These are phyloP conservation scores for Kradibia gibbosae DNA, from an alignment of 1,140 invertebrate genomes.

Conservation along the genomic window DNA sequence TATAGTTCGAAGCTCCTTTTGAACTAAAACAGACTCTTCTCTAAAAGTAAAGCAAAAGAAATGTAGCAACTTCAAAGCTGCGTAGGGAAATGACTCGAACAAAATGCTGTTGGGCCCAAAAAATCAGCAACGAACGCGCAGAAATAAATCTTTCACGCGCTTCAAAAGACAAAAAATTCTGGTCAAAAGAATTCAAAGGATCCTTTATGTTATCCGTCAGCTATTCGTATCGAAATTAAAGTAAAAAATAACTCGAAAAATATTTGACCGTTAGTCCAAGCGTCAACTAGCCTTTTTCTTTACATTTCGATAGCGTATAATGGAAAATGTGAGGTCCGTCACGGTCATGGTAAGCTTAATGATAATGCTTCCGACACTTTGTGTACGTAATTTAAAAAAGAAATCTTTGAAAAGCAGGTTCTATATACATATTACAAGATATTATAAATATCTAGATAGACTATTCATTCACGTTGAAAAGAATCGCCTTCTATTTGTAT, in stretches of 20 bases:
- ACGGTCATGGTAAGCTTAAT: neutral
- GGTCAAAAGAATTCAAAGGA: conserved; percentile 28
- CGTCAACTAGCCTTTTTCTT: neutral
- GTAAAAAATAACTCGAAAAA: conserved; percentile 9
- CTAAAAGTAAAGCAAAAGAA: conserved; percentile 17
- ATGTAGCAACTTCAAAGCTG: conserved; percentile 22
- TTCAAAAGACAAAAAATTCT: conserved; percentile 37
- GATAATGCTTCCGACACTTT: neutral
- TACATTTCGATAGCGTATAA: neutral
- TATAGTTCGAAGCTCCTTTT: neutral
- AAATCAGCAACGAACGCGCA: conserved; percentile 43
- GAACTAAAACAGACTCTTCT: neutral
- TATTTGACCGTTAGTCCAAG: neutral
- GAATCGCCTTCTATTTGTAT: no score
- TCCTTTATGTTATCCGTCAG: conserved; percentile 37
- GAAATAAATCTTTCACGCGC: conserved; percentile 40
- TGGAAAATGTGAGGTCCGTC: neutral
- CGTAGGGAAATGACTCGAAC: conserved; percentile 31
- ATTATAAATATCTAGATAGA: neutral
- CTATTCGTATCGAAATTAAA: conserved; percentile 24
- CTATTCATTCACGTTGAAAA: neutral
- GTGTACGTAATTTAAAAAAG: neutral
- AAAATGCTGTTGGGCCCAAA: conserved; percentile 22
- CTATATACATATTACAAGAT: neutral
- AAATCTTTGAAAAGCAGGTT: neutral